Evolutionary conservation across 2,797 vertebrate genomes (phyloP).

Genomic region (Champsocephalus esox): DNA sequence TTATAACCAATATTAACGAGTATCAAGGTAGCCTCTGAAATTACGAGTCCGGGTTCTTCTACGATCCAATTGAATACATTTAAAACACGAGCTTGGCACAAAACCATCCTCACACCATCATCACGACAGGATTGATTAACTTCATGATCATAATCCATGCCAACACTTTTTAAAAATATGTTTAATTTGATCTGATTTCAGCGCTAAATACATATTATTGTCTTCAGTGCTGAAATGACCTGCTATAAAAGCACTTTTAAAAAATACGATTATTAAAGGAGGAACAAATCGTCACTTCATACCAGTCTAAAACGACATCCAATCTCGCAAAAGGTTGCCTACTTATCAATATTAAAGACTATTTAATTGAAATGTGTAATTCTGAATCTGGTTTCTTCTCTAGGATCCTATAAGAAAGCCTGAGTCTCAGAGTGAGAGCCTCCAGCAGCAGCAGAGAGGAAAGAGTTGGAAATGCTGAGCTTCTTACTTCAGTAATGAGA

Average conservation of each 20-base stretch:
- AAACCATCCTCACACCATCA: neutral
- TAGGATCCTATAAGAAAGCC: slow-evolving; percentile 1
- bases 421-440: slow-evolving; percentile 33
- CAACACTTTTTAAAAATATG: neutral
- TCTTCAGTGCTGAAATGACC: neutral
- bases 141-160: neutral
- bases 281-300: neutral
- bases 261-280: neutral
- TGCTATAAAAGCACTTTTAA: too few relatives aligned
- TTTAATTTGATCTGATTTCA: too few relatives aligned
- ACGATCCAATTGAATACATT: neutral
- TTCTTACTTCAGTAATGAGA: slow-evolving; percentile 84
- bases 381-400: slow-evolving; percentile 7
- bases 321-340: neutral
- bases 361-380: slow-evolving; percentile 24
- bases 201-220: neutral
- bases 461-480: slow-evolving; percentile 70
- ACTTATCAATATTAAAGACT: neutral
- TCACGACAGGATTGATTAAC: too few relatives aligned
- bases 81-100: neutral
- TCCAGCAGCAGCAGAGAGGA: slow-evolving; percentile 52
- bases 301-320: neutral
- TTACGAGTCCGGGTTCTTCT: slow-evolving; percentile 3
- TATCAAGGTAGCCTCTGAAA: slow-evolving; percentile 19
- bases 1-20: neutral